A percentile compares a stretch with the other conserved stretches of the same genome.
These are phyloP conservation scores for Rhinichthys osculus DNA, from an alignment of 2,797 vertebrate species.

Conservation along the genomic window DNA sequence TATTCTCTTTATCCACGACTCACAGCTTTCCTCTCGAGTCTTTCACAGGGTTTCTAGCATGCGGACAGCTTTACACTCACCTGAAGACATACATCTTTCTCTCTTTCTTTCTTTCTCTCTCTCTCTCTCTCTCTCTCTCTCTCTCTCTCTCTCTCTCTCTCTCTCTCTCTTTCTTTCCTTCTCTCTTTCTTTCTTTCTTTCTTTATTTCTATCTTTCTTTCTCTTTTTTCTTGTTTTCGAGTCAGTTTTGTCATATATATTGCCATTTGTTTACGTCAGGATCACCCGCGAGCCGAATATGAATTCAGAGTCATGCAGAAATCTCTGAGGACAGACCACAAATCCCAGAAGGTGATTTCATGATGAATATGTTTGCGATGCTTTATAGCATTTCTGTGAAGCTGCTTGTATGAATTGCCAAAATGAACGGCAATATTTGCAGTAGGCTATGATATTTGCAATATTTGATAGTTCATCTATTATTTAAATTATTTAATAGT, in stretches of 20 bases:
- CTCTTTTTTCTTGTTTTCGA: not conserved
- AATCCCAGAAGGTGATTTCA: slow-evolving; percentile 84
- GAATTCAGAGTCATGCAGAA: slow-evolving; percentile 95
- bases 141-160: not conserved
- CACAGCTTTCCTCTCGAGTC: not conserved
- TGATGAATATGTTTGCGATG: not conserved
- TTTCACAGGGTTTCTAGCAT: not conserved
- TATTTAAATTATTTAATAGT: not conserved
- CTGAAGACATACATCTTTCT: not conserved
- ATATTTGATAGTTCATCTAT: not conserved
- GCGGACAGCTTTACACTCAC: not conserved
- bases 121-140: not conserved
- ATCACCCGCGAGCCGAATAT: slow-evolving; percentile 94
- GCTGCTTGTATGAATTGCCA: not conserved
- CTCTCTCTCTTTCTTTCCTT: not conserved
- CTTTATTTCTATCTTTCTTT: not conserved
- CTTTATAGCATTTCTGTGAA: not conserved
- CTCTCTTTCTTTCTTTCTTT: not conserved
- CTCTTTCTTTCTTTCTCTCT: not conserved
- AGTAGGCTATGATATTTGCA: not conserved
- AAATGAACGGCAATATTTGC: not conserved
- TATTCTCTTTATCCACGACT: slow-evolving; percentile 11
- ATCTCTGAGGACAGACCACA: slow-evolving; percentile 85
- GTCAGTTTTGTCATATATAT: not conserved
- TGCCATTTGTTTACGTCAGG: slow-evolving; percentile 73